Conservation (phyloP, 2,888 invertebrate genomes). For the Osedax fenrisi region DNA sequence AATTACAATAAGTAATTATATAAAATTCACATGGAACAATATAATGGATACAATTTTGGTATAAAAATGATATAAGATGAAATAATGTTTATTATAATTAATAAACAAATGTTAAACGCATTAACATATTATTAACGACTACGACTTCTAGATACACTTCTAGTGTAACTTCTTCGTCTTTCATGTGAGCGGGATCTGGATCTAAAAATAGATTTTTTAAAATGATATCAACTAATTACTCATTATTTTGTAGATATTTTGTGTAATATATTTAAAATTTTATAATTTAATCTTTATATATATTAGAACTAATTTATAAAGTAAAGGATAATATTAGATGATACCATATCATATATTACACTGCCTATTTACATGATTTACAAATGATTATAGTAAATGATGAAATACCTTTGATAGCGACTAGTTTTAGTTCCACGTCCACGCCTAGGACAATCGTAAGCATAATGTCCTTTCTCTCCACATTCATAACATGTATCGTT, state of each 20-base stretch:
- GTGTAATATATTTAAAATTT: not conserved
- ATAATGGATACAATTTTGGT: too few relatives aligned
- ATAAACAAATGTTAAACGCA: too few relatives aligned
- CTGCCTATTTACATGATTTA: too few relatives aligned
- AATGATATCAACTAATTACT: not conserved
- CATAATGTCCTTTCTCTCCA: constrained; percentile 81
- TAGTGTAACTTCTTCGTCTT: not conserved
- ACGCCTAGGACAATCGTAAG: constrained; percentile 62
- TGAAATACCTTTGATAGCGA: too few relatives aligned
- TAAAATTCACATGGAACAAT: too few relatives aligned
- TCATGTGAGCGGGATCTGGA: not conserved
- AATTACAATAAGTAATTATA: too few relatives aligned
- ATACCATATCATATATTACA: not conserved
- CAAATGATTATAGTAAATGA: not conserved
- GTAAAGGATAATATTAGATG: not conserved
- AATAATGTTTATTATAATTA: too few relatives aligned
- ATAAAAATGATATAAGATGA: too few relatives aligned
- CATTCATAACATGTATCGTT: constrained; percentile 87
- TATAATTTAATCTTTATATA: not conserved
- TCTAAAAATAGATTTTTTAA: not conserved
- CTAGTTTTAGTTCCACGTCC: too few relatives aligned
- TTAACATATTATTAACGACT: not conserved
- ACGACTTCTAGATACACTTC: not conserved
- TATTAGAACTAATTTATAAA: not conserved
- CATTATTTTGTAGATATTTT: too few relatives aligned